A percentile compares a stretch with the other conserved stretches of the same genome.
Evolutionary conservation across 2,888 invertebrate species (phyloP).

Genomic region (Temnothorax unifasciatus): DNA sequence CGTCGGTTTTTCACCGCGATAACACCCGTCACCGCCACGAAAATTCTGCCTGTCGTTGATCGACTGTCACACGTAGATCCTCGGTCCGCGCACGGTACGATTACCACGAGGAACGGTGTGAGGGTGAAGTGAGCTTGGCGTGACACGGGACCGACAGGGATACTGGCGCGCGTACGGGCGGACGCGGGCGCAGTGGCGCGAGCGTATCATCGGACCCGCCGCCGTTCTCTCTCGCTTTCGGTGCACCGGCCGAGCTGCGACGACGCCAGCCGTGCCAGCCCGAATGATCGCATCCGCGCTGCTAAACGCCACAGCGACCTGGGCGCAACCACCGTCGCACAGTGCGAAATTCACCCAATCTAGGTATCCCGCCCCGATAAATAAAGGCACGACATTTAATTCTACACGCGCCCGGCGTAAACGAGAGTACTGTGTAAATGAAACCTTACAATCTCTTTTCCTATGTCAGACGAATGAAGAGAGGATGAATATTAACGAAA

Average conservation of each 20-base stretch:
- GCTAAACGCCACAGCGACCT: slow-evolving; percentile 63
- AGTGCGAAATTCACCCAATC: slow-evolving; percentile 31
- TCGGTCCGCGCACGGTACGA: slow-evolving; percentile 12
- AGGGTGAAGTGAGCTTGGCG: slow-evolving; percentile 22
- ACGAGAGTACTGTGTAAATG: not conserved
- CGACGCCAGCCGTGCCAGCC: slow-evolving; percentile 72
- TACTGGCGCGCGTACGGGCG: slow-evolving; percentile 57
- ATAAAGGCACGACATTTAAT: slow-evolving; percentile 14
- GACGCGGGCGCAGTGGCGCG: slow-evolving; percentile 65
- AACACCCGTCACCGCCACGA: slow-evolving; percentile 2
- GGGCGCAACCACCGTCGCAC: slow-evolving; percentile 57
- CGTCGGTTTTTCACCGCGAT: not conserved
- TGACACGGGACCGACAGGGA: slow-evolving; percentile 23
- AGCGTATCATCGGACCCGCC: slow-evolving; percentile 63
- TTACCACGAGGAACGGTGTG: slow-evolving; percentile 22
- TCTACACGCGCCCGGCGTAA: not conserved
- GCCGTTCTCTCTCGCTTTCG: slow-evolving; percentile 45
- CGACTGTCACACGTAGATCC: slow-evolving; percentile 24
- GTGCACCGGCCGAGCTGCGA: slow-evolving; percentile 66
- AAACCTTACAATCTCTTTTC: not conserved
- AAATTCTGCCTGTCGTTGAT: slow-evolving; percentile 22
- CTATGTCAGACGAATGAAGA: not conserved
- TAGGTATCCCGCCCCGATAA: slow-evolving; percentile 2
- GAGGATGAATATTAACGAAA: not conserved
- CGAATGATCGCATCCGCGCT: slow-evolving; percentile 71